phyloP scores from a whole-genome alignment of 2,797 vertebrate species.

The Trichosurus vulpecula region DNA sequence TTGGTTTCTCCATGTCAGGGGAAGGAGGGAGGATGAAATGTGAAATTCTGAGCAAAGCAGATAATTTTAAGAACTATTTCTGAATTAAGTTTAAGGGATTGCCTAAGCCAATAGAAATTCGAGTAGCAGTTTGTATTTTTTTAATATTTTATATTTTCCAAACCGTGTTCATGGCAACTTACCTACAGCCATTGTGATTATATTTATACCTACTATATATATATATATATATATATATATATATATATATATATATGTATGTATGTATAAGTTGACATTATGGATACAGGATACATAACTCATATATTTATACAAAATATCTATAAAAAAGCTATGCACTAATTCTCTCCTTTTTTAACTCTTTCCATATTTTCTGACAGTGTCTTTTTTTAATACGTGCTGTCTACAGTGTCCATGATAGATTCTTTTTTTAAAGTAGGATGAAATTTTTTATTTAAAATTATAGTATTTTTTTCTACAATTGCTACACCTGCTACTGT shows the following conservation, averaged over 20 bases:
- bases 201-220: neutral
- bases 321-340: neutral
- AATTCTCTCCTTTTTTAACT: neutral
- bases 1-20: conserved; percentile 1
- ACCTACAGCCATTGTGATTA: neutral
- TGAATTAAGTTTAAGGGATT: conserved; percentile 53
- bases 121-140: neutral
- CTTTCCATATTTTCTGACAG: neutral
- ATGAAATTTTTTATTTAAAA: neutral
- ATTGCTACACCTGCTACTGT: neutral
- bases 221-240: too few relatives aligned
- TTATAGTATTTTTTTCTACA: neutral
- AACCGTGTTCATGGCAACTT: neutral
- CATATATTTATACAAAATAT: neutral
- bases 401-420: neutral
- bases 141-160: neutral
- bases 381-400: neutral
- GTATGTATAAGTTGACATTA: neutral
- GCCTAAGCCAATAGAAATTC: conserved; percentile 9
- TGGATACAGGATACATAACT: neutral
- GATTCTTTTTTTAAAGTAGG: neutral
- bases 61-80: conserved; percentile 58
- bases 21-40: conserved; percentile 8
- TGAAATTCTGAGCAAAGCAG: conserved; percentile 48
- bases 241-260: too few relatives aligned